Percentiles rank a stretch among this genome's conserved stretches.
These are phyloP conservation scores for Notospermus geniculatus DNA, from an alignment of 1,140 invertebrate species.

Conservation along the genomic window DNA sequence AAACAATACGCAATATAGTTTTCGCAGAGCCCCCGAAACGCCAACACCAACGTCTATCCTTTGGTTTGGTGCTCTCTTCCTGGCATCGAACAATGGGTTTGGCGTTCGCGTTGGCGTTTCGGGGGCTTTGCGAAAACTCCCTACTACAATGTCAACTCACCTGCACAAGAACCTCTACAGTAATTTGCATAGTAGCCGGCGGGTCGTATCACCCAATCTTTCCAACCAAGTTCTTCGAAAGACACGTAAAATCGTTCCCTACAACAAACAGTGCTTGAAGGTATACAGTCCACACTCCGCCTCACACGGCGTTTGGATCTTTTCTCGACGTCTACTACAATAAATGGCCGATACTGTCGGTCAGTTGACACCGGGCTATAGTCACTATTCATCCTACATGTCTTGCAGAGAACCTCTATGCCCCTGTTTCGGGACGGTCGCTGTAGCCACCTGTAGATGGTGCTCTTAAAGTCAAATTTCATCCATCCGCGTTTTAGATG, in stretches of 20 bases:
- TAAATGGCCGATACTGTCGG: slow-evolving; percentile 23
- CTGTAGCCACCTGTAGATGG: slow-evolving; percentile 71
- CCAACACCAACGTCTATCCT: too few species aligned
- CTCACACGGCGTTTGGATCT: slow-evolving; percentile 1
- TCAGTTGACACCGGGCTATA: slow-evolving; percentile 28
- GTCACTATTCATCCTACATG: slow-evolving; percentile 56
- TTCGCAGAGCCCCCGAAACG: too few species aligned
- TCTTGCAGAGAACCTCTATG: slow-evolving; percentile 72
- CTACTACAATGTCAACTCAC: slow-evolving; percentile 13
- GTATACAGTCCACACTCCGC: neutral
- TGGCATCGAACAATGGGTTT: too few species aligned
- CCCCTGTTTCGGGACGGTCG: slow-evolving; percentile 65
- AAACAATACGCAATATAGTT: too few species aligned
- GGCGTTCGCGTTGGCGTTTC: too few species aligned
- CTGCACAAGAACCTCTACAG: slow-evolving; percentile 79
- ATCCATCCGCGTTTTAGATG: slow-evolving; percentile 74
- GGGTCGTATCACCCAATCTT: slow-evolving; percentile 91
- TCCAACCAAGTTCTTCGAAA: slow-evolving; percentile 87
- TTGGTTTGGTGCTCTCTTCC: too few species aligned
- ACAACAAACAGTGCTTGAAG: slow-evolving; percentile 64
- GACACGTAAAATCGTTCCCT: slow-evolving; percentile 87
- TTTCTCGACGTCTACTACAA: slow-evolving; percentile 21
- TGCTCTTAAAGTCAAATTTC: slow-evolving; percentile 71
- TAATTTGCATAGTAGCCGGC: slow-evolving; percentile 88
- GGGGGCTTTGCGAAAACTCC: too few species aligned